Conservation (phyloP, 2,888 invertebrate species). For the Conops quadrifasciatus region DNA sequence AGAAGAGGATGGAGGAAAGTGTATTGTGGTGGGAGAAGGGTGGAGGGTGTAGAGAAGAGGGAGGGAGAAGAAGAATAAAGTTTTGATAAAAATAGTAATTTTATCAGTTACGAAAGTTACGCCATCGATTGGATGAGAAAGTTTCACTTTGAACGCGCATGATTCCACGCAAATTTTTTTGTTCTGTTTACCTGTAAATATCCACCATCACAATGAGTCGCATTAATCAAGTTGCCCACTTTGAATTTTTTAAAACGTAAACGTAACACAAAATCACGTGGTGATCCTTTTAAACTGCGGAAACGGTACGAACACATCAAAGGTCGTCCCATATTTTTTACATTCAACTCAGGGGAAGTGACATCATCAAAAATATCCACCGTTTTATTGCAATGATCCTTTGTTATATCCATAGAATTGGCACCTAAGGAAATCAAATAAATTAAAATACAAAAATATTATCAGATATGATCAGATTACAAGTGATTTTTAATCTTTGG, state of each 20-base stretch:
- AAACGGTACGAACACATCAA: constrained; percentile 92
- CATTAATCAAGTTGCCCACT: constrained; percentile 86
- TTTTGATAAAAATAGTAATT: too few relatives aligned
- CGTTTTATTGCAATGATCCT: constrained; percentile 93
- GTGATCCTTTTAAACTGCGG: constrained; percentile 84
- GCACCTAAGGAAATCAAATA: constrained; percentile 45
- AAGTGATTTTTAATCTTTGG: not conserved
- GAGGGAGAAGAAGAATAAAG: too few relatives aligned
- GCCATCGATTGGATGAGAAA: too few relatives aligned
- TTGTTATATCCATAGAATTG: constrained; percentile 62
- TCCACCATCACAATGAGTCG: constrained; percentile 87
- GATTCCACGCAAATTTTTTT: too few relatives aligned
- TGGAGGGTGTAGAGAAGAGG: too few relatives aligned
- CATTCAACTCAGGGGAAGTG: constrained; percentile 84
- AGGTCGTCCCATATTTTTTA: constrained; percentile 83
- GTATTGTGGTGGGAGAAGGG: too few relatives aligned
- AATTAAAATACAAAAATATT: constrained; percentile 5
- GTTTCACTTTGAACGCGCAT: too few relatives aligned
- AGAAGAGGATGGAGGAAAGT: too few relatives aligned
- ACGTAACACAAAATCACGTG: constrained; percentile 89
- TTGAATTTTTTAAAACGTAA: constrained; percentile 93
- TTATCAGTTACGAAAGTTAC: too few relatives aligned
- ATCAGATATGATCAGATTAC: not conserved
- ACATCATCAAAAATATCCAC: constrained; percentile 94
- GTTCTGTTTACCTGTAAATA: constrained; percentile 78